phyloP scores from a whole-genome alignment of 2,797 vertebrate species.

The Muscicapa comitata region DNA sequence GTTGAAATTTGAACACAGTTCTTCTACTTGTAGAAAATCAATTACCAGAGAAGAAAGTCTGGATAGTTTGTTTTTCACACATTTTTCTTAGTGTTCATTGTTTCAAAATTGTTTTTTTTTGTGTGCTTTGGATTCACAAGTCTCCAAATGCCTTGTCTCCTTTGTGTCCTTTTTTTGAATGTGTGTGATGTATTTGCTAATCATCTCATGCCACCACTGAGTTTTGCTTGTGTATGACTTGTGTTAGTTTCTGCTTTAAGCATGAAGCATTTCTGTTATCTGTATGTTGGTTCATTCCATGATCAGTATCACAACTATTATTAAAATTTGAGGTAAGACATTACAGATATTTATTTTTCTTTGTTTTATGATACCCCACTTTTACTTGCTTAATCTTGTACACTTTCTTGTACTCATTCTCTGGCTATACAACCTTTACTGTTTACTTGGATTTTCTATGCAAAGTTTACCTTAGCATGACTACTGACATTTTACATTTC shows the following conservation, averaged over 20 bases:
- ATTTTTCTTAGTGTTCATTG: neutral
- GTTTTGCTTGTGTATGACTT: neutral
- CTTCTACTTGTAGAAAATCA: neutral
- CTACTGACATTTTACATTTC: neutral
- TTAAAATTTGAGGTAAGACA: neutral
- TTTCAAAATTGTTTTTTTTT: neutral
- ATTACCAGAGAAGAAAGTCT: neutral
- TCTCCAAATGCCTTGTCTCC: neutral
- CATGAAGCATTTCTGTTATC: rapidly evolving
- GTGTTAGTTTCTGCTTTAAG: neutral
- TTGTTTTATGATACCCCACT: neutral
- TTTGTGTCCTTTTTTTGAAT: neutral
- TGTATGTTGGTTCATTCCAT: neutral
- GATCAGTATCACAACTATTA: neutral
- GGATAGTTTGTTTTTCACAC: neutral
- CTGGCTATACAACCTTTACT: neutral
- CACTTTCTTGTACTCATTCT: neutral
- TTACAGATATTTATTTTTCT: neutral
- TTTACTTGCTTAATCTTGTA: neutral
- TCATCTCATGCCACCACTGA: neutral
- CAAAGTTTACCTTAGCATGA: neutral
- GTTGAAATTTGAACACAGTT: neutral
- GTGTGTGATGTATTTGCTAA: neutral
- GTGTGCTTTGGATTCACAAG: neutral
- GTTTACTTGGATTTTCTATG: neutral